Conservation (phyloP, 2,113 vertebrate species). For the Thunnus maccoyii region DNA sequence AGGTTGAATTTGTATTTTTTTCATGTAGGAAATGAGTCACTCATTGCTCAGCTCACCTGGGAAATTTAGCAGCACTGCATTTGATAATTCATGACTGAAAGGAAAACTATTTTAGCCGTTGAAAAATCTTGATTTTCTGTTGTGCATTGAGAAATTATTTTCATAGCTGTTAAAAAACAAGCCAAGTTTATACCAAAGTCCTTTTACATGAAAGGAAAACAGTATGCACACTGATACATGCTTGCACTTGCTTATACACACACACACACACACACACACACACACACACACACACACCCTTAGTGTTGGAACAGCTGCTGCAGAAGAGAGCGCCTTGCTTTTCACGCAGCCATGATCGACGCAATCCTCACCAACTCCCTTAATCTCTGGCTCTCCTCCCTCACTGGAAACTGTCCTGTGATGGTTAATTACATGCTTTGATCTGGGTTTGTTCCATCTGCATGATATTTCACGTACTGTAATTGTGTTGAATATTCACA, state of each 20-base stretch:
- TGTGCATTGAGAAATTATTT: not conserved
- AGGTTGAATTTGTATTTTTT: conserved; percentile 39
- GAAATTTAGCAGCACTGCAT: conserved; percentile 49
- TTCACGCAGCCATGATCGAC: conserved; percentile 20
- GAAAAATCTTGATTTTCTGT: conserved; percentile 22
- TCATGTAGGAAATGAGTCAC: conserved; percentile 35
- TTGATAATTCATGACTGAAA: conserved; percentile 49
- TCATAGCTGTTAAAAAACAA: conserved; percentile 9
- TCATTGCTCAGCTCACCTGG: conserved; percentile 51
- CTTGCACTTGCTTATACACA: not conserved
- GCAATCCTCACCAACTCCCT: conserved; percentile 40
- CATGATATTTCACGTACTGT: conserved; percentile 56
- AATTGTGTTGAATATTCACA: conserved; percentile 69
- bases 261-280: not conserved
- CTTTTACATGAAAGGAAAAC: no score
- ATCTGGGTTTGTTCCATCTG: conserved; percentile 68
- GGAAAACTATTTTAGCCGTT: conserved; percentile 6
- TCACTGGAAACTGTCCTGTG: conserved; percentile 62
- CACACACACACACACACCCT: not conserved
- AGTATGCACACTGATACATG: no score
- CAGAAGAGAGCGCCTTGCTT: conserved; percentile 18
- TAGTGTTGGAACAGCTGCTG: conserved; percentile 21
- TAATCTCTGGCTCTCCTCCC: conserved; percentile 64
- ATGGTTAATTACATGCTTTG: conserved; percentile 74
- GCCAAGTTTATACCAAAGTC: not conserved